Evolutionary conservation across 2,888 invertebrate species (phyloP), one percentile per base, ranked within the genome.

Genomic region (Agrotis clavis): DNA sequence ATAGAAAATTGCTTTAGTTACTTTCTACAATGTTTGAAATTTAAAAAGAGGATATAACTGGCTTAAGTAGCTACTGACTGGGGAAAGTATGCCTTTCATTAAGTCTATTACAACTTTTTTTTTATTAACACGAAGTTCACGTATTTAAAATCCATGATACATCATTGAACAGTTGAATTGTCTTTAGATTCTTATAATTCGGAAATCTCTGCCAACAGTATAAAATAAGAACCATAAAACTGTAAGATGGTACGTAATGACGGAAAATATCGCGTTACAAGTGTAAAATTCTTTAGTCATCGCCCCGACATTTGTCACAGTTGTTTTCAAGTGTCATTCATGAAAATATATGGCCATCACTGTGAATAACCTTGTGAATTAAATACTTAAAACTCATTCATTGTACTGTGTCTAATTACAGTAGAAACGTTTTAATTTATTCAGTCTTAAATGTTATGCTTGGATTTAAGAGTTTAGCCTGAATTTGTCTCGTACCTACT

Each of bases 251-350:
- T 45, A 41, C 35, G n/a, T 48, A 41, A 65, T 62, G 48, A 57
- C 35, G 50, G n/a, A 56, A 78, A 66, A 63, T 66, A 65, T 78
- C 41, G 35, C 35, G 48, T 67, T 63, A 66, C 51, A 69, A 57
- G 16, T 35, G 7, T 70, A 53, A 65, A 74, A 71, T 60, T n/a
- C 64, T 67, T 80, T 78, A 71, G 73, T 79, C 65, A 67, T 47
- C 35, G 59, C 54, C 35, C 13, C 16, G 6, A 25, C 45, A 61
- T 76, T 76, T 50, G 66, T 65, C 60, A 60, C 74, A 76, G 66
- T 70, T 78, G 71, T 64, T 78, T 75, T 60, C 56, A 74, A 81
- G 53, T 73, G 68, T 71, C 62, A 79, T 84, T 69, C 62, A 71
- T 56, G 72, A 71, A 82, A 82, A 50, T 67, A 62, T 69, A 69